Percentiles rank a stretch among this genome's conserved stretches.
Evolutionary conservation across 2,113 vertebrate genomes (phyloP).

Genomic region (Arizona elegans): DNA sequence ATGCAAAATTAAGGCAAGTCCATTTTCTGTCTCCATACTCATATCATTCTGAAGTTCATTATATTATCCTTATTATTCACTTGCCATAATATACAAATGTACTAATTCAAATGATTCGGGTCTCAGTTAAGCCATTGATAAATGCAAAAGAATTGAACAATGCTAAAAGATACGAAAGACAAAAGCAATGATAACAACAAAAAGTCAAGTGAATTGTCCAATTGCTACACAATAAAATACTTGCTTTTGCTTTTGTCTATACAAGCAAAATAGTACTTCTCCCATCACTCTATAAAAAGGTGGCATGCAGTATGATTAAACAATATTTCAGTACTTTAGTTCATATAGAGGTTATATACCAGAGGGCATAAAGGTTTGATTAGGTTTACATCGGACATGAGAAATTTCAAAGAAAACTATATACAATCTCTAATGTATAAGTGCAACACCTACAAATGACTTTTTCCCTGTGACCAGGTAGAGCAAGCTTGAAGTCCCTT

Average conservation of each 20-base stretch:
- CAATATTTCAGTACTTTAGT: slow-evolving; percentile 82
- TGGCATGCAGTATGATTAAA: slow-evolving; percentile 75
- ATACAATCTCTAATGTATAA: slow-evolving; percentile 69
- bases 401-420: slow-evolving; percentile 73
- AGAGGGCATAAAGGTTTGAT: slow-evolving; percentile 79
- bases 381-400: slow-evolving; percentile 77
- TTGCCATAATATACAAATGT: neutral
- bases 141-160: neutral
- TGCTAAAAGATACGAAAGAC: slow-evolving; percentile 13
- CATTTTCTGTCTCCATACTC: no score
- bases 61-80: neutral
- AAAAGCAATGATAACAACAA: slow-evolving; percentile 26
- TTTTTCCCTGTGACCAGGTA: slow-evolving; percentile 63
- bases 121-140: neutral
- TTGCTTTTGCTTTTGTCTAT: slow-evolving; percentile 66
- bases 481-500: slow-evolving; percentile 58
- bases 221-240: slow-evolving; percentile 54
- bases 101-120: neutral
- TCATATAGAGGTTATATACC: slow-evolving; percentile 81
- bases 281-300: slow-evolving; percentile 61
- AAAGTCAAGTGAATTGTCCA: slow-evolving; percentile 28
- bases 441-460: slow-evolving; percentile 60
- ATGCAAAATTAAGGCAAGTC: neutral
- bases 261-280: slow-evolving; percentile 70
- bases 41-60: neutral